phyloP scores from a whole-genome alignment of 2,888 invertebrate species.

The Lasioglossum lativentre region DNA sequence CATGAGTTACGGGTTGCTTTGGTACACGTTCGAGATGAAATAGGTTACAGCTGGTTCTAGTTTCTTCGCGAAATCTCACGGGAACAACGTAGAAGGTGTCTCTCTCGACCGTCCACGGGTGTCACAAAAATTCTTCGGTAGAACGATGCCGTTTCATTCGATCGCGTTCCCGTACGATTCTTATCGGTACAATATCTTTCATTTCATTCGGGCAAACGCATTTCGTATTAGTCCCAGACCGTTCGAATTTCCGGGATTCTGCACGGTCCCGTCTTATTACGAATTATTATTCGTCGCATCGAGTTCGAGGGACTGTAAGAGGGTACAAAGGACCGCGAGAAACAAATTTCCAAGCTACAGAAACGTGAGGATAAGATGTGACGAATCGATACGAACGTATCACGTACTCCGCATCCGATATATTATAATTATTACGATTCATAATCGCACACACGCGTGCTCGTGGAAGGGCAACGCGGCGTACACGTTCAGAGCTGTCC shows the following conservation, averaged over 20 bases:
- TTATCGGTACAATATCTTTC: background rate
- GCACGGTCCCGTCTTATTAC: conserved; percentile 1
- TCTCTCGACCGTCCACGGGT: conserved; percentile 18
- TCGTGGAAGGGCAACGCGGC: conserved; percentile 22
- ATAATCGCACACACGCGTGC: conserved; percentile 17
- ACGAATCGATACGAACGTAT: conserved; percentile 26
- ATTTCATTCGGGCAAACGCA: background rate
- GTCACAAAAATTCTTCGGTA: conserved; percentile 35
- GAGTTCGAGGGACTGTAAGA: conserved; percentile 31
- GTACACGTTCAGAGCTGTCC: conserved; percentile 32
- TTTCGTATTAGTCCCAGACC: background rate
- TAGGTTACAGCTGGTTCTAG: conserved; percentile 32
- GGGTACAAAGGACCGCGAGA: conserved; percentile 11
- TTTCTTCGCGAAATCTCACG: background rate
- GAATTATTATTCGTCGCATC: conserved; percentile 8
- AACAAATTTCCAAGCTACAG: background rate
- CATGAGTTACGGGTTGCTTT: conserved; percentile 53
- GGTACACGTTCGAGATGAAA: conserved; percentile 52
- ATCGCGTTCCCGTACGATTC: conserved; percentile 6
- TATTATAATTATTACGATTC: conserved; percentile 22
- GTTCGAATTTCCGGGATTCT: background rate
- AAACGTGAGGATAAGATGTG: conserved; percentile 3
- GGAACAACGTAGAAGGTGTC: background rate
- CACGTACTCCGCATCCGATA: conserved; percentile 33
- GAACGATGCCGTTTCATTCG: conserved; percentile 48